Conservation (phyloP, 1,140 invertebrate genomes). For the Tetramorium simillimum region DNA sequence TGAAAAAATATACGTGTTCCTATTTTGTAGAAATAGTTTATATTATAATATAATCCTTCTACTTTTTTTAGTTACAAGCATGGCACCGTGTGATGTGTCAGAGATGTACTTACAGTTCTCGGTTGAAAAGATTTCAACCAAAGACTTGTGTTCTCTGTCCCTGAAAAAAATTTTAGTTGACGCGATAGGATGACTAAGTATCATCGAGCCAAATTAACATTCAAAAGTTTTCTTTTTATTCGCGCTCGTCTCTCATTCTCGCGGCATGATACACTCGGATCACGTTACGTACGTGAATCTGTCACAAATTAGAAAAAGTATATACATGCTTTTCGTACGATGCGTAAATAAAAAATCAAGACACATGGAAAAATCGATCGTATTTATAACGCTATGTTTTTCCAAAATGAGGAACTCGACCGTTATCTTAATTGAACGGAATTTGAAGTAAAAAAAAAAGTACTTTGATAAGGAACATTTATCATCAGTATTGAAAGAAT, state of each 20-base stretch:
- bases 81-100: not conserved
- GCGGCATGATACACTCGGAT: not conserved
- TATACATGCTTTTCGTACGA: not conserved
- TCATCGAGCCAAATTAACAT: not conserved
- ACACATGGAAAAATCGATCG: not conserved
- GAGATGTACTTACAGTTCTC: not conserved
- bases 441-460: not conserved
- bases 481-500: not conserved
- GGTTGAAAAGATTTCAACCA: not conserved
- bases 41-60: not conserved
- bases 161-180: not conserved
- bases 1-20: constrained; percentile 40
- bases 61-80: not conserved
- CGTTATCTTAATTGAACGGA: not conserved
- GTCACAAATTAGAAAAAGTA: too few species aligned
- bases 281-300: not conserved
- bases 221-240: not conserved
- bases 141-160: not conserved
- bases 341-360: not conserved
- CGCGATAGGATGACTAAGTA: too few species aligned
- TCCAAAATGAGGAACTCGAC: not conserved
- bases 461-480: not conserved
- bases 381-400: not conserved
- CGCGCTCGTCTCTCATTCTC: too few species aligned
- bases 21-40: constrained; percentile 6